Evolutionary conservation across 2,888 invertebrate genomes (phyloP).

Genomic region (Hirtodrosophila duncani): DNA sequence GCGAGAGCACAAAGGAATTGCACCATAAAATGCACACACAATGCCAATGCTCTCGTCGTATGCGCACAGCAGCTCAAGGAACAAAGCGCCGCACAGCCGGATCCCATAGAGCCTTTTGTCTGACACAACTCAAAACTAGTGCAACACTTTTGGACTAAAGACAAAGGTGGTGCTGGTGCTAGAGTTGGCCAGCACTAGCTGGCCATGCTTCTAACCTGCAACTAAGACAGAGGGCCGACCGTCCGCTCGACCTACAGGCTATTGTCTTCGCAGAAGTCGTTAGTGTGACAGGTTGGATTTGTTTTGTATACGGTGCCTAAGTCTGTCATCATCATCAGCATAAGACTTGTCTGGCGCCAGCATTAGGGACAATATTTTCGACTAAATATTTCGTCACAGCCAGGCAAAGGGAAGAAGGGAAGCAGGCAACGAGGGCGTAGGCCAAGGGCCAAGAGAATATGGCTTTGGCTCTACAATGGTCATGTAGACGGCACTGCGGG

Average conservation of each 20-base stretch:
- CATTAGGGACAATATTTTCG: constrained; percentile 74
- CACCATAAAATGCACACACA: constrained; percentile 57
- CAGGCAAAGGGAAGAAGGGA: constrained; percentile 10
- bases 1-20: constrained; percentile 67
- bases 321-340: constrained; percentile 74
- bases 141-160: constrained; percentile 72
- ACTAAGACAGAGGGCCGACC: background rate
- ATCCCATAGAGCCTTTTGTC: constrained; percentile 54
- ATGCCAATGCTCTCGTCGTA: constrained; percentile 15
- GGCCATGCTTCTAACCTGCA: constrained; percentile 25
- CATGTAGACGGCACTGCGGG: constrained; percentile 56
- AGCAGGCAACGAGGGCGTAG: constrained; percentile 39
- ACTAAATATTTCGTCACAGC: constrained; percentile 76
- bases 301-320: constrained; percentile 71
- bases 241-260: too few relatives aligned
- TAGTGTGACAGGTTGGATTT: constrained; percentile 77
- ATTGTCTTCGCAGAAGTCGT: constrained; percentile 77
- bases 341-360: constrained; percentile 78
- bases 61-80: constrained; percentile 33
- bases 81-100: constrained; percentile 56
- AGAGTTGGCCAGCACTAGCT: constrained; percentile 2
- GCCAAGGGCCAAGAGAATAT: constrained; percentile 15
- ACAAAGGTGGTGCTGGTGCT: constrained; percentile 41
- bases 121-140: constrained; percentile 56
- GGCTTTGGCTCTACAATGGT: constrained; percentile 33